phyloP scores from a whole-genome alignment of 2,888 invertebrate genomes.

The Calliopum simillimum region DNA sequence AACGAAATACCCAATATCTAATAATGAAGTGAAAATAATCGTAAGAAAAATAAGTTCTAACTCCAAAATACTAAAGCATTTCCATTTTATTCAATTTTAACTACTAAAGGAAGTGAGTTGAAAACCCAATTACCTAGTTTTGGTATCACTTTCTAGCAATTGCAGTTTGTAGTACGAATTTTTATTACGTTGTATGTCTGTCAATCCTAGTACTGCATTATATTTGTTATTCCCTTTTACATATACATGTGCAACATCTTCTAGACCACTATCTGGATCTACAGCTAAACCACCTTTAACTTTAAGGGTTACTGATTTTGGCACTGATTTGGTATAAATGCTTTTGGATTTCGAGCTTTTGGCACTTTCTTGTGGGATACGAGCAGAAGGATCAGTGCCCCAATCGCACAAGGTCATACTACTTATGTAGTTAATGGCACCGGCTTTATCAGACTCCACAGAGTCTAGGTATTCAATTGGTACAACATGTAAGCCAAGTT shows the following conservation, averaged over 20 bases:
- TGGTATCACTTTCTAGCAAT: slow-evolving; percentile 80
- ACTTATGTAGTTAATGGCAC: slow-evolving; percentile 74
- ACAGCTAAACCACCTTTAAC: slow-evolving; percentile 89
- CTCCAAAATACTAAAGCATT: no score
- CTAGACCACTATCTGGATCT: slow-evolving; percentile 89
- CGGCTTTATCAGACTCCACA: slow-evolving; percentile 71
- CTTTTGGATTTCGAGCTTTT: slow-evolving; percentile 75
- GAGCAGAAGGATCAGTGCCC: slow-evolving; percentile 77
- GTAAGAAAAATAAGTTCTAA: no score
- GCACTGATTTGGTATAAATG: slow-evolving; percentile 71
- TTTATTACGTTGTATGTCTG: slow-evolving; percentile 86
- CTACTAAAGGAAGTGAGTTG: background rate
- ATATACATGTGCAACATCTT: slow-evolving; percentile 78
- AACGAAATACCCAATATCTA: slow-evolving; percentile 84
- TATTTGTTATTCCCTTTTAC: slow-evolving; percentile 71
- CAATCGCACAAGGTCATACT: slow-evolving; percentile 83
- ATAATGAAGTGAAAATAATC: no score
- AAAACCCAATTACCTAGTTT: slow-evolving; percentile 68
- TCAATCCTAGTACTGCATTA: slow-evolving; percentile 83
- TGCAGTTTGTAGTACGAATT: slow-evolving; percentile 98
- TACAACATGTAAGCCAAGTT: slow-evolving; percentile 82
- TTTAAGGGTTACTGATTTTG: slow-evolving; percentile 75
- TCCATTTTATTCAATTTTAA: no score
- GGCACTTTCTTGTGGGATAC: slow-evolving; percentile 68
- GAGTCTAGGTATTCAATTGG: slow-evolving; percentile 80